Evolutionary conservation across 2,113 vertebrate species (phyloP), one percentile per base, ranked within the genome.

Genomic region (Pituophis catenifer): DNA sequence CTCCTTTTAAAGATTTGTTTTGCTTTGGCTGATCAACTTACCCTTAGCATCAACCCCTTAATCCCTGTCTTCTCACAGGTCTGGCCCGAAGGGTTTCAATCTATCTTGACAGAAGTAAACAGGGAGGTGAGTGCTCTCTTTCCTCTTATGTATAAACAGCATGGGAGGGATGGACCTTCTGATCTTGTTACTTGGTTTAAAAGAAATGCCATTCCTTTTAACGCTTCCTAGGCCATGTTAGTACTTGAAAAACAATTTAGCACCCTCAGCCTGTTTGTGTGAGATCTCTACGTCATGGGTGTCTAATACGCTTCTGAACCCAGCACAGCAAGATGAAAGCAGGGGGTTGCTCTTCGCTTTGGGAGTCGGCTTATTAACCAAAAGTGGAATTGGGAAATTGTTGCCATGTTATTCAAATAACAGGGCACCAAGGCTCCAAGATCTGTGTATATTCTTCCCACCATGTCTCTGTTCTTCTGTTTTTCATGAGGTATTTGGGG

Each of bases 81-180:
- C 98, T 99, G 97, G 97, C 98, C 97, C 97, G 98, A 96, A 98
- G 98, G 97, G 98, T 98, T 97, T 99, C 98, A 96, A 98, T 99
- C 98, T 98, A 98, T 97, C 98, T 98, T 97, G 98, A 99, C 98
- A 98, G 98, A 96, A 98, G 98, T 98, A 99, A 99, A 93, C 99
- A 99, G 98, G 98, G 98, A 98, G 98, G 98, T 99, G 98, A 99
- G 98, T 98, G 97, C 94, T 94, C 53, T 95, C 95, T 95, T 92
- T 96, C 90, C 95, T 93, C 23, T 94, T 95, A 86, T 91, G 94
- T 90, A 55, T 2, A 88, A 70, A 52, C 90, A 93, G 92, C 91
- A 15, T 90, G 92, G 92, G 92, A 86, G 95, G 95, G 91, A 65
- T 94, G 93, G 89, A 91, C 26, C 93, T 94, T 92, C 81, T 86